Evolutionary conservation across 2,113 vertebrate genomes (phyloP).

Genomic region (Corvus moneduloides): DNA sequence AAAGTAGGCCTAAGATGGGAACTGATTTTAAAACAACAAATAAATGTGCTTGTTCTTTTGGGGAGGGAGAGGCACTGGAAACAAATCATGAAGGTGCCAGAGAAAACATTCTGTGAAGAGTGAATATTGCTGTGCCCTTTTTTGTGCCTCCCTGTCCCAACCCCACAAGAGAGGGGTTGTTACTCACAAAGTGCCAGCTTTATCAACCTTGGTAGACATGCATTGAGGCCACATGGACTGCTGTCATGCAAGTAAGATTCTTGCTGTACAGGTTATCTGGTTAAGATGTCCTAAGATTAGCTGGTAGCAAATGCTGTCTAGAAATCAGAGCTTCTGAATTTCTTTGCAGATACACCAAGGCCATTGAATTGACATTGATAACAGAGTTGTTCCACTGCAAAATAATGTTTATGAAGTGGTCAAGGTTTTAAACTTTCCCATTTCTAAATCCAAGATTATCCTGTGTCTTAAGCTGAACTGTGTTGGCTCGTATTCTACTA

Average conservation of each 20-base stretch:
- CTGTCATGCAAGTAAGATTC: background rate
- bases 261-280: background rate
- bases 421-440: background rate
- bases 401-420: background rate
- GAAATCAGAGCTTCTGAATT: background rate
- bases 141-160: background rate
- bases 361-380: background rate
- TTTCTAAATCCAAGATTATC: background rate
- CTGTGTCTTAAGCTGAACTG: background rate
- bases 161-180: background rate
- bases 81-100: background rate
- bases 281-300: background rate
- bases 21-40: background rate
- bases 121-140: background rate
- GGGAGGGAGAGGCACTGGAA: background rate
- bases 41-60: background rate
- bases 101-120: background rate
- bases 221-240: background rate
- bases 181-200: background rate
- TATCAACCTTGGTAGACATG: rapidly evolving
- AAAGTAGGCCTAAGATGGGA: background rate
- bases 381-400: background rate
- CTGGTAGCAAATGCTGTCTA: background rate
- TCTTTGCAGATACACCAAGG: background rate
- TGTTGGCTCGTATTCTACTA: background rate